Base-by-base conservation (phyloP, 2,888 invertebrate species). In the Scelioninae gen. 2 region DNA sequence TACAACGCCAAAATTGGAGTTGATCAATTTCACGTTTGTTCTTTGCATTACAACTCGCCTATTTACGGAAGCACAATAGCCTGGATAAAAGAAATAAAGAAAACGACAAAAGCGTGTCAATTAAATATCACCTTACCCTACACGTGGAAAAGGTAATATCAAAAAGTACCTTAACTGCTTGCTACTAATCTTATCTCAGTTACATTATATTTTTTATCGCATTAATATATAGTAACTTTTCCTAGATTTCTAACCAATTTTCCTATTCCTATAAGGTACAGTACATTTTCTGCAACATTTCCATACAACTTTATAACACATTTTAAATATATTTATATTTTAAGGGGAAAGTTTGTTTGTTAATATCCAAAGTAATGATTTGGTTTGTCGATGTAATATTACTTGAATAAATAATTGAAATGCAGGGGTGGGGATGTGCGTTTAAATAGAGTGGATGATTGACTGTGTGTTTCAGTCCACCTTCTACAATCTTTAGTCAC, bases 391-490 rank as follows among this genome's bases (percentile, higher is more conserved):
- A 22, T 43, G 50, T 33, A 52, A 43, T 45, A 68, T 48, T 57
- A 57, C 16, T 50, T 41, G 63, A 57, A 64, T 64, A 61, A 71
- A 73, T 61, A 72, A 65, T 68, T 72, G 25, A 52, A 33, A 73
- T 78, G 74, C 78, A 76, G 79, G 80, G 80, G 80, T 72, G 77
- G 70, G 71, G 72, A 61, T 7, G 43, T 57, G 72, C 65, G 76
- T 75, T 82, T 83, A 83, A 81, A 84, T 82, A 83, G 76, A 77
- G 76, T 76, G 80, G 74, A 78, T 80, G 77, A 78, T 80, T 80
- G 78, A 75, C 75, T 71, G 75, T 77, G 73, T 78, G 76, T 78
- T 78, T 72, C 83, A 83, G 82, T 83, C 28, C 69, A 75, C 65
- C 75, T 75, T 76, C 72, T 70, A 64, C 78, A 55, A 64, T 71